phyloP scores from a whole-genome alignment of 2,888 invertebrate genomes.

The Anorthoa munda region DNA sequence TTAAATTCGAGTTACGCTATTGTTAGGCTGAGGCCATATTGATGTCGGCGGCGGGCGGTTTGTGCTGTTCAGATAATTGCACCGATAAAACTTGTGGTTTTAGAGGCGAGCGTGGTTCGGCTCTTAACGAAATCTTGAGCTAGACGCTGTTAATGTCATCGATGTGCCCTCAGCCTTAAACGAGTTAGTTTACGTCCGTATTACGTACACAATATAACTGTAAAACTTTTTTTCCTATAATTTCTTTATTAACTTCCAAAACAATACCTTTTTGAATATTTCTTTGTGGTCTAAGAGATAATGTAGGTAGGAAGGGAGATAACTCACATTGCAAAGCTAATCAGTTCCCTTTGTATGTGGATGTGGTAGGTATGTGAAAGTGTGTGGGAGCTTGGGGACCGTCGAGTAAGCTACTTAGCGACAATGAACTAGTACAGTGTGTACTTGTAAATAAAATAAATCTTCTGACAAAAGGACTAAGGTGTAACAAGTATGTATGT shows the following conservation, averaged over 20 bases:
- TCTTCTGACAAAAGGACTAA: conserved; percentile 34
- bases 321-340: conserved; percentile 31
- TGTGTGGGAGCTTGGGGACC: conserved; percentile 26
- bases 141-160: conserved; percentile 49
- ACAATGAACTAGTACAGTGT: conserved; percentile 33
- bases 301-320: conserved; percentile 4
- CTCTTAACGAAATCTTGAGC: conserved; percentile 41
- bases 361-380: conserved; percentile 28
- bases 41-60: conserved; percentile 66
- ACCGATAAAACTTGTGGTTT: conserved; percentile 73
- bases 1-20: conserved; percentile 73
- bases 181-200: conserved; percentile 52
- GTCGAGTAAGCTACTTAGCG: conserved; percentile 45
- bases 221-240: background rate
- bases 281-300: background rate
- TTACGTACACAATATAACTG: background rate
- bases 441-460: conserved; percentile 52
- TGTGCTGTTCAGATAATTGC: conserved; percentile 72
- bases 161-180: conserved; percentile 54
- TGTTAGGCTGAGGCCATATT: conserved; percentile 70
- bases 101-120: conserved; percentile 55
- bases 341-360: conserved; percentile 37
- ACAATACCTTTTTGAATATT: background rate
- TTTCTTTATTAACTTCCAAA: background rate
- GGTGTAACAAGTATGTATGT: background rate